A percentile compares a stretch with the other conserved stretches of the same genome.
phyloP scores from a whole-genome alignment of 64 coral and sea anemone genomes.

The Dendrophyllia cribrosa region DNA sequence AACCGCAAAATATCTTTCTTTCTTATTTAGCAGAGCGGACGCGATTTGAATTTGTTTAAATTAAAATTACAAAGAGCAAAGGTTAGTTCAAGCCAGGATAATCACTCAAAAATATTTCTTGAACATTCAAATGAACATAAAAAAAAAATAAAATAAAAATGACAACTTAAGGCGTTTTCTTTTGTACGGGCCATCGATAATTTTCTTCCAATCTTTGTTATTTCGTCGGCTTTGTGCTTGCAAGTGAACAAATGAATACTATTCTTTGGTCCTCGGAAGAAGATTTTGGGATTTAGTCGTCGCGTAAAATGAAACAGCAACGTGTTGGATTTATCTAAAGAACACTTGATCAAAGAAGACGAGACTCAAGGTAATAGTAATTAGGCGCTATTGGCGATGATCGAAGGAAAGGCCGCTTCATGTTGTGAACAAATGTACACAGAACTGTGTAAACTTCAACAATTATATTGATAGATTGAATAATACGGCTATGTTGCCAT shows the following conservation, averaged over 20 bases:
- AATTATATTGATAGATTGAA: constrained; percentile 30
- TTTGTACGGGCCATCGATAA: no score
- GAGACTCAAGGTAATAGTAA: neutral
- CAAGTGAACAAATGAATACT: no score
- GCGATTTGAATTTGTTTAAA: neutral
- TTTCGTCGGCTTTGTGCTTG: no score
- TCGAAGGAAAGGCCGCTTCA: neutral
- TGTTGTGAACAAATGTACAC: neutral
- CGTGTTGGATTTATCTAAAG: no score
- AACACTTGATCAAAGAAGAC: no score
- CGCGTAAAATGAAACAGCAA: no score
- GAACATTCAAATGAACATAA: neutral
- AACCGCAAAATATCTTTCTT: neutral
- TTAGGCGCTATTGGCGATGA: neutral
- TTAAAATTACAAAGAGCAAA: neutral
- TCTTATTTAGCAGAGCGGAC: neutral
- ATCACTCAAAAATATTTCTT: constrained; percentile 3
- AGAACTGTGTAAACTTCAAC: constrained; percentile 13
- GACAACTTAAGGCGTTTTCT: neutral
- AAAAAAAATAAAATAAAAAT: neutral
- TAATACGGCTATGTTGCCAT: constrained; percentile 1
- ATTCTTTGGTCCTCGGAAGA: no score
- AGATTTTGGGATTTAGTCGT: no score
- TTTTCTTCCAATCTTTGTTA: no score
- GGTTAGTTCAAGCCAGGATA: neutral